Conservation (phyloP, 2,113 vertebrate species). For the Penelope pileata region DNA sequence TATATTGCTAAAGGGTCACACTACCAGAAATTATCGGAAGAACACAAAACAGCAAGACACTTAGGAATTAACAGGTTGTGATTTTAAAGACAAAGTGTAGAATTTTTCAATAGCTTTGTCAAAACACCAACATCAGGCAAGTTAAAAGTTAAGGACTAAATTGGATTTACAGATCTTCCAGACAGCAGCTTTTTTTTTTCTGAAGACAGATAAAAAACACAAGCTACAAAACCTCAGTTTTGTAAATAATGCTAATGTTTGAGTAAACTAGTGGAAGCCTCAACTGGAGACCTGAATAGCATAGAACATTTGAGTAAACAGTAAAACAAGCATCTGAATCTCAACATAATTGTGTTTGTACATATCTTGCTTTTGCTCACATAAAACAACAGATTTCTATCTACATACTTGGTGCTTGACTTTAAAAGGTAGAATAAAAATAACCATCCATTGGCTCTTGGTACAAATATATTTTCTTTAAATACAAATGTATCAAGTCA, state of each 20-base stretch:
- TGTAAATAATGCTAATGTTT: background rate
- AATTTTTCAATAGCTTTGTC: background rate
- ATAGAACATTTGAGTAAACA: background rate
- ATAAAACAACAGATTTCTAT: conserved; percentile 14
- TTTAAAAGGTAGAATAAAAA: conserved; percentile 24
- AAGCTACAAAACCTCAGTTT: background rate
- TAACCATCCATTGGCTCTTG: background rate
- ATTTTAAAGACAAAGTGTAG: background rate
- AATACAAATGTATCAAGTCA: conserved; percentile 1
- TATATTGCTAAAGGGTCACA: background rate
- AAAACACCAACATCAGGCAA: background rate
- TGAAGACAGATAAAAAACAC: background rate
- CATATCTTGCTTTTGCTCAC: background rate
- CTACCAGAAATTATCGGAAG: background rate
- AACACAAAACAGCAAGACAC: background rate
- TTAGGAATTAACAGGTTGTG: background rate
- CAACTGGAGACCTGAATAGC: background rate
- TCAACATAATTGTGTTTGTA: background rate
- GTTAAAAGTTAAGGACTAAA: background rate
- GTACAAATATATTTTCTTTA: background rate
- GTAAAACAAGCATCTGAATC: background rate
- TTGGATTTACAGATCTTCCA: background rate
- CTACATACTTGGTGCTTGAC: background rate
- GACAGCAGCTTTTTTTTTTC: background rate
- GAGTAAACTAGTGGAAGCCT: background rate